Conservation (phyloP, 2,797 vertebrate species). For the Enoplosus armatus region DNA sequence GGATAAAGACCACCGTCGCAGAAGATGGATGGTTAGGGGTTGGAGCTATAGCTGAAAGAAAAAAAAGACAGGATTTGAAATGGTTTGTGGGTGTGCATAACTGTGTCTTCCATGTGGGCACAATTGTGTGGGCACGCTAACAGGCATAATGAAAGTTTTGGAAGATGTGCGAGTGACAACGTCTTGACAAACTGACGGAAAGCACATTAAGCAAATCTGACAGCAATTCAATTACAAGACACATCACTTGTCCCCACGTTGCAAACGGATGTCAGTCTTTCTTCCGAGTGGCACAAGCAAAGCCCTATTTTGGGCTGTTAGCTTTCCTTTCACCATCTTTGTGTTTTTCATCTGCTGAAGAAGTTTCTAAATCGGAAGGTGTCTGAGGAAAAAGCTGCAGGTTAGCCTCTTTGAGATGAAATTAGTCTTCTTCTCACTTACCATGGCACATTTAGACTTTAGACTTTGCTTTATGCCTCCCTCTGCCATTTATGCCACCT, state of each 20-base stretch:
- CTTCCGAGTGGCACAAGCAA: slow-evolving; percentile 23
- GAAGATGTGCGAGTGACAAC: slow-evolving; percentile 57
- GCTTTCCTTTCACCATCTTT: slow-evolving; percentile 36
- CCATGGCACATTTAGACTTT: slow-evolving; percentile 22
- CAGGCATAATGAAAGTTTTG: slow-evolving; percentile 68
- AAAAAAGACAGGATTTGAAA: slow-evolving; percentile 42
- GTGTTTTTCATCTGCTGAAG: slow-evolving; percentile 27
- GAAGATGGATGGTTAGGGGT: slow-evolving; percentile 41
- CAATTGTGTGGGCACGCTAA: slow-evolving; percentile 61
- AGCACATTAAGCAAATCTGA: slow-evolving; percentile 70
- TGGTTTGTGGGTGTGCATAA: slow-evolving; percentile 51
- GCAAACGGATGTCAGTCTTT: slow-evolving; percentile 59
- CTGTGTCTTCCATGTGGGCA: slow-evolving; percentile 49
- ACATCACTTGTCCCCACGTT: slow-evolving; percentile 59
- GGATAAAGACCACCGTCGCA: slow-evolving; percentile 48
- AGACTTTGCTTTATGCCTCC: slow-evolving; percentile 38
- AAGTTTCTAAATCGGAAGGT: slow-evolving; percentile 9
- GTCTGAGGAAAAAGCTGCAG: slow-evolving; percentile 12
- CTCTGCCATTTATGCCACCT: slow-evolving; percentile 10
- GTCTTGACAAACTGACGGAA: slow-evolving; percentile 70
- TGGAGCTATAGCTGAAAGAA: slow-evolving; percentile 37
- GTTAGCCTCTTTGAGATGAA: slow-evolving; percentile 40
- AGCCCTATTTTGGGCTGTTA: slow-evolving; percentile 47
- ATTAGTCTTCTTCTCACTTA: slow-evolving; percentile 36
- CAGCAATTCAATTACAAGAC: slow-evolving; percentile 70